phyloP scores from a whole-genome alignment of 2,797 vertebrate genomes.

The Ctenosaura bakeri region DNA sequence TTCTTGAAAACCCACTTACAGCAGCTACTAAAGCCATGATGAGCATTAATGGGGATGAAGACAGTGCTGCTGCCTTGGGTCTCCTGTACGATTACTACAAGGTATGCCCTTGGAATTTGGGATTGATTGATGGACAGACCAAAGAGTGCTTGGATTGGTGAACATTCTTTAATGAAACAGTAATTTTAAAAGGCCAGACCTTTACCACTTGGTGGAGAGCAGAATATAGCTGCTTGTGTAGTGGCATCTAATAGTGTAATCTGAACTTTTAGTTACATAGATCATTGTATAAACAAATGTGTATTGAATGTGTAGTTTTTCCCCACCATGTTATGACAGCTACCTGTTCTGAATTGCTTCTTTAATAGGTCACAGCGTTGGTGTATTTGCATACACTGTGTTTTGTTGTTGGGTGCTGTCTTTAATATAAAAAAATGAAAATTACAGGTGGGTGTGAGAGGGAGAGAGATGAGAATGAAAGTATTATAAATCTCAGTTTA shows the following conservation, averaged over 20 bases:
- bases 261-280: constrained; percentile 38
- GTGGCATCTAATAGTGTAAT: constrained; percentile 56
- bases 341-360: neutral
- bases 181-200: neutral
- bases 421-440: neutral
- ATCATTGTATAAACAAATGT: constrained; percentile 43
- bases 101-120: constrained; percentile 70
- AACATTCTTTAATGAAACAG: constrained; percentile 28
- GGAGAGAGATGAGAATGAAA: neutral
- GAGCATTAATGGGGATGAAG: constrained; percentile 99
- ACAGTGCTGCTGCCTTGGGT: constrained; percentile 94
- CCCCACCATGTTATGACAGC: neutral
- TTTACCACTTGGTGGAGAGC: constrained; percentile 49
- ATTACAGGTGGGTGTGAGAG: accelerated
- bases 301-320: neutral
- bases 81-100: constrained; percentile 97
- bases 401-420: neutral
- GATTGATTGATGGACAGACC: neutral
- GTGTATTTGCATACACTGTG: neutral
- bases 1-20: constrained; percentile 97
- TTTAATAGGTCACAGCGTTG: neutral
- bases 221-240: constrained; percentile 43
- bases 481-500: neutral
- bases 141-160: constrained; percentile 30
- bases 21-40: constrained; percentile 99